A percentile compares a stretch with the other conserved stretches of the same genome.
Evolutionary conservation across 2,888 invertebrate genomes (phyloP).

Genomic region (Macropis europaea): DNA sequence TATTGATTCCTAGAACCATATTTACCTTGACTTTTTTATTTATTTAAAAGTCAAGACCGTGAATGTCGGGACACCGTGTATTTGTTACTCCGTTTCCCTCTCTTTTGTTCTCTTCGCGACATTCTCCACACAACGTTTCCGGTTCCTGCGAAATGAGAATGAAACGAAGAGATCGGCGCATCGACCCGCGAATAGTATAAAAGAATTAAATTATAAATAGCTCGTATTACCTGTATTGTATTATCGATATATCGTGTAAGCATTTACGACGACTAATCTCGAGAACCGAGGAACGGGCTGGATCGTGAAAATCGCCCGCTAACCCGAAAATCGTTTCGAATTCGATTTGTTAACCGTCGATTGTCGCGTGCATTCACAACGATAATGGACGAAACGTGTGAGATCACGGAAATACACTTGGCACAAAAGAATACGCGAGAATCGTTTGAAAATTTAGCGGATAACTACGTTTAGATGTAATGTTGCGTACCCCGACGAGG

Average conservation of each 20-base stretch:
- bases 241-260: conserved; percentile 50
- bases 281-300: conserved; percentile 9
- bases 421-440: neutral
- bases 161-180: conserved; percentile 13
- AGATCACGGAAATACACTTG: neutral
- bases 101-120: conserved; percentile 7
- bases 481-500: conserved; percentile 6
- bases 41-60: too few species aligned
- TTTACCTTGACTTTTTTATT: too few species aligned
- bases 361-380: conserved; percentile 4
- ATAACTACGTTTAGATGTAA: conserved; percentile 19
- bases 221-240: conserved; percentile 46
- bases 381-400: neutral
- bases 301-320: neutral
- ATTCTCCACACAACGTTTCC: conserved; percentile 14
- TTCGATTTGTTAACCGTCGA: conserved; percentile 9
- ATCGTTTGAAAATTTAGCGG: conserved; percentile 20
- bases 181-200: conserved; percentile 40
- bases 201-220: conserved; percentile 51
- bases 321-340: neutral
- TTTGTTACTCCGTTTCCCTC: conserved; percentile 1
- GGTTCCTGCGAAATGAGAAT: neutral
- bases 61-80: too few species aligned
- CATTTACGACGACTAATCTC: conserved; percentile 42
- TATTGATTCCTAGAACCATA: too few species aligned